These are phyloP conservation scores for Cyanoderma ruficeps DNA, from an alignment of 2,113 vertebrate species.

Conservation along the genomic window DNA sequence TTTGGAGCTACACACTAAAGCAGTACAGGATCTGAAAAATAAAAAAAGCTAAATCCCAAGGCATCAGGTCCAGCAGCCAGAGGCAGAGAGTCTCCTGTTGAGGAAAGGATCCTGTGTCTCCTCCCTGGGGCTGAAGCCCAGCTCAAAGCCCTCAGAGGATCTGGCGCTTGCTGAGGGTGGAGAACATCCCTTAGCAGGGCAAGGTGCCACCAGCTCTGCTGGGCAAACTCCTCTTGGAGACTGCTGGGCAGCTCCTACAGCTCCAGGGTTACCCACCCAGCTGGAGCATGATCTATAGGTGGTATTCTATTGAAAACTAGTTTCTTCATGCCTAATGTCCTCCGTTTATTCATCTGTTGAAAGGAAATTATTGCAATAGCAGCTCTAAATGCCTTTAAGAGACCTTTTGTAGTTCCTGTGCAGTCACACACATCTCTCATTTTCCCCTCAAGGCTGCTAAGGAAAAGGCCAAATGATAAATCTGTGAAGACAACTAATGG, in stretches of 20 bases:
- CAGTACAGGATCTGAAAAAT: neutral
- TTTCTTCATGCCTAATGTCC: neutral
- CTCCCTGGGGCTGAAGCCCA: neutral
- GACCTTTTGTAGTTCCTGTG: neutral
- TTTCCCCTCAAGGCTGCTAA: neutral
- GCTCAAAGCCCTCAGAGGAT: neutral
- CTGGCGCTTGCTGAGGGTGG: neutral
- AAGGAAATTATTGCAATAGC: neutral
- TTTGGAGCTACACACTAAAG: neutral
- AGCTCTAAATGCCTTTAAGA: slow-evolving; percentile 5
- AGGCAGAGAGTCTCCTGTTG: neutral
- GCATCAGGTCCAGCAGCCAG: neutral
- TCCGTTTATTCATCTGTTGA: neutral
- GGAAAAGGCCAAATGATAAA: neutral
- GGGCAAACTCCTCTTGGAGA: neutral
- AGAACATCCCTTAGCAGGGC: neutral
- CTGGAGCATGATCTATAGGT: neutral
- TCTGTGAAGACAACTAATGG: slow-evolving; percentile 6
- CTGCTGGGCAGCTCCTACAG: neutral
- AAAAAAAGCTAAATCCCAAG: too few relatives aligned
- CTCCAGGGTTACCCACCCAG: neutral
- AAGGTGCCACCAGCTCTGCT: neutral
- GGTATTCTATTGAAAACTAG: neutral
- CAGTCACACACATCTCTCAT: neutral
- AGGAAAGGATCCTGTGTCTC: neutral